Base-by-base conservation (phyloP, 1,140 invertebrate genomes). In the Coenobita brevimanus region DNA sequence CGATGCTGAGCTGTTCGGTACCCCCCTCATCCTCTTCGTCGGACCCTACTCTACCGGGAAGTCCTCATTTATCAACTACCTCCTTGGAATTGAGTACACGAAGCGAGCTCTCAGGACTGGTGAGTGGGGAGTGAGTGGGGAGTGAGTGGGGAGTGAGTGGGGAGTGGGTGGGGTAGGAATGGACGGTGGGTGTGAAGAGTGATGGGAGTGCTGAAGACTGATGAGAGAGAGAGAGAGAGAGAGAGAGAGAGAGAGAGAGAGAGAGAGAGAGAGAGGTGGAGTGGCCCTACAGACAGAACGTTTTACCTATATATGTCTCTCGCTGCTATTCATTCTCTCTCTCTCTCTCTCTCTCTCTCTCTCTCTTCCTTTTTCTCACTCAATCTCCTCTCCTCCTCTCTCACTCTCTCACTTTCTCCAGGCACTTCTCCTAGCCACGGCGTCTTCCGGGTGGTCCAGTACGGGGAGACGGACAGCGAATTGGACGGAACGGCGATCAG, bases 21-120 rank as follows among this genome's bases (percentile, higher is more conserved):
- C 98, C 92, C 97, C 98, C 10, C 93, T 98, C 91, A 94, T 98
- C 64, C 93, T 99, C 0, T 97, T 99, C 91, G 96, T 98, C 96
- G 97, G 98, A 54, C 97, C 97, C 33, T 98, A 97, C 97, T 98
- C 97, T 91, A 97, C 97, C 89, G 98, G 98, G 90, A 99, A 99
- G 93, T 98, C 97, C 3, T 96, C 97, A 13, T 97, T 98, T 89
- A 95, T 98, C 76, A 99, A 99, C 93, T 99, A 98, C 93, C 93
- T 99, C 73, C 94, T 97, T 21, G 96, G 97, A 85, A 95, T 96
- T 89, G 97, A 98, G 92, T 96, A 96, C 92, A 97, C 95, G 4
- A 94, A 95, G 90, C 95, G 95, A 91, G 95, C 97, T 75, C 93
- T 98, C 90, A 95, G 96, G 93, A 97, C 97, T 92, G 97, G 97